Conservation (phyloP, 2,888 invertebrate species). For the Dugesia japonica region DNA sequence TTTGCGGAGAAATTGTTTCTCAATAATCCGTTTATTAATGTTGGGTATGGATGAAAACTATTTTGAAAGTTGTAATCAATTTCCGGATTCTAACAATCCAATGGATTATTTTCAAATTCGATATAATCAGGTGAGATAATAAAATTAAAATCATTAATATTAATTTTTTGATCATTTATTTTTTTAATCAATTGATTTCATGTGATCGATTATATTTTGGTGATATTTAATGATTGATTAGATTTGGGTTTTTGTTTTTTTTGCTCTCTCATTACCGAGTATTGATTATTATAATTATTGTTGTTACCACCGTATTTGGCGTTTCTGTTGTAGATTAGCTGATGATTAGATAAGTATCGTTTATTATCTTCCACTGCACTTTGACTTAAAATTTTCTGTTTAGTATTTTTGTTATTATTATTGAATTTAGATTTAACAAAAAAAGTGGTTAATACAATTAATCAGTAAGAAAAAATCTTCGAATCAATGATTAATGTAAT, state of each 20-base stretch:
- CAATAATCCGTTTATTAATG: background rate
- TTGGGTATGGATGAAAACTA: conserved; percentile 26
- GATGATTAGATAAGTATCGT: background rate
- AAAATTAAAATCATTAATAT: background rate
- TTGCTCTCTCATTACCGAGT: background rate
- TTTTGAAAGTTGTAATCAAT: conserved; percentile 31
- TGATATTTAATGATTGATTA: background rate
- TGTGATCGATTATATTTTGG: background rate
- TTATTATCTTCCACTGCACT: background rate
- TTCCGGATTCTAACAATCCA: conserved; percentile 34
- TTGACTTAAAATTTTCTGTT: background rate
- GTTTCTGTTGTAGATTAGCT: background rate
- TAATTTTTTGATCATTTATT: background rate
- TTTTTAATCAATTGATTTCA: background rate
- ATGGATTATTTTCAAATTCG: conserved; percentile 32
- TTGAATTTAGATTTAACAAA: too few relatives aligned
- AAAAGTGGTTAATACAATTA: too few relatives aligned
- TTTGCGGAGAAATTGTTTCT: background rate
- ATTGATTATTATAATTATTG: background rate
- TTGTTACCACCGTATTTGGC: background rate
- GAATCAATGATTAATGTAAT: background rate
- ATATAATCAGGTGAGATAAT: conserved; percentile 24
- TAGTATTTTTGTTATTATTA: too few relatives aligned
- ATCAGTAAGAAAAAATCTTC: background rate
- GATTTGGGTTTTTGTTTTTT: too few relatives aligned